Evolutionary conservation across 2,888 invertebrate species (phyloP).

Genomic region (Holacanthella duospinosa): DNA sequence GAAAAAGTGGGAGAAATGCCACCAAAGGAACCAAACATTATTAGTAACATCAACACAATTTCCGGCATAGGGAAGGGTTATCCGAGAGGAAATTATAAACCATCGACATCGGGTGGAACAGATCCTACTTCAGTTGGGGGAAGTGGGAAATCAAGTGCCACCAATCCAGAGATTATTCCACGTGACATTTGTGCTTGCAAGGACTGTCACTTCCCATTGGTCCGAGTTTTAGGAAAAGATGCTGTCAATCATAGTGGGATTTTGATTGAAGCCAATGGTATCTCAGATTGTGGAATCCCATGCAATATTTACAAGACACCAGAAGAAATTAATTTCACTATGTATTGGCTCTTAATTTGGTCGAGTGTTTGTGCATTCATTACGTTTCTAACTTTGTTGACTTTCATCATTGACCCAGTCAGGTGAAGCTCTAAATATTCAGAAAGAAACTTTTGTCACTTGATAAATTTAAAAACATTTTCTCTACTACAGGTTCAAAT

Average conservation of each 20-base stretch:
- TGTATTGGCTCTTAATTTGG: slow-evolving; percentile 94
- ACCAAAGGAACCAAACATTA: slow-evolving; percentile 28
- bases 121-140: too few relatives aligned
- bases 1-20: slow-evolving; percentile 51
- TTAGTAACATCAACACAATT: neutral
- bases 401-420: slow-evolving; percentile 94
- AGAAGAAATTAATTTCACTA: slow-evolving; percentile 84
- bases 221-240: neutral
- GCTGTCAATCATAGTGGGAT: neutral
- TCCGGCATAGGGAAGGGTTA: neutral
- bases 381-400: slow-evolving; percentile 90
- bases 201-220: neutral
- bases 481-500: slow-evolving; percentile 61
- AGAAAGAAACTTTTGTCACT: neutral
- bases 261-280: neutral
- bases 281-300: slow-evolving; percentile 63
- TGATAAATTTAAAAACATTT: neutral
- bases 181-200: slow-evolving; percentile 8
- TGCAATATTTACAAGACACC: slow-evolving; percentile 84
- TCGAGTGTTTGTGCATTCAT: slow-evolving; percentile 89
- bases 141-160: neutral
- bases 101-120: too few relatives aligned
- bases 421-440: slow-evolving; percentile 47
- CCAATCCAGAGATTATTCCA: neutral
- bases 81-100: neutral